Conservation (phyloP, 2,888 invertebrate genomes). For the Drosophila paranaensis region DNA sequence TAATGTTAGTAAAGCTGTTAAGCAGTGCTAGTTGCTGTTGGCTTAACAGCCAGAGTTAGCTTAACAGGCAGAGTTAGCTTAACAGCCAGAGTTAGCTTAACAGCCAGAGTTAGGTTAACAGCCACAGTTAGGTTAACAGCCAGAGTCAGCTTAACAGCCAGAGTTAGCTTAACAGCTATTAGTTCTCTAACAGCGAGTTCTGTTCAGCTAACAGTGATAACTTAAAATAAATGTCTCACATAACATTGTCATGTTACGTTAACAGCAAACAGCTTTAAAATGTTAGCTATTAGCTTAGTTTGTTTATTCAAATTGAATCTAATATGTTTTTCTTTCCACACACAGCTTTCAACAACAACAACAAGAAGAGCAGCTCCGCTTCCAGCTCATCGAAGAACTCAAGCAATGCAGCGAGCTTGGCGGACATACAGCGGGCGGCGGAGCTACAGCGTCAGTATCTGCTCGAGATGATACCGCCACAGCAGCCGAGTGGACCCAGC, state of each 20-base stretch:
- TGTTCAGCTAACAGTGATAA: not conserved
- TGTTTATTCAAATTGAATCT: not conserved
- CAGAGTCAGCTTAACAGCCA: not conserved
- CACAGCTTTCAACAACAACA: slow-evolving; percentile 77
- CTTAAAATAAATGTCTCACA: too few relatives aligned
- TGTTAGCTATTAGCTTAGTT: not conserved
- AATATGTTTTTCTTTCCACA: not conserved
- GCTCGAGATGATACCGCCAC: slow-evolving; percentile 96
- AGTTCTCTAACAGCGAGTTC: not conserved
- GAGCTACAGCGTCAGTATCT: slow-evolving; percentile 97
- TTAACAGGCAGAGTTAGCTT: not conserved
- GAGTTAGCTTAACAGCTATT: not conserved
- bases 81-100: not conserved
- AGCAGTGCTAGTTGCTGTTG: not conserved
- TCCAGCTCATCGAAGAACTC: slow-evolving; percentile 80
- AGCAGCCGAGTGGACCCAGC: slow-evolving; percentile 83
- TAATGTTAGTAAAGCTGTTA: not conserved
- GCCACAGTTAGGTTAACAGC: not conserved
- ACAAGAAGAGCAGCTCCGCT: slow-evolving; percentile 81
- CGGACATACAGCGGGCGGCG: slow-evolving; percentile 93
- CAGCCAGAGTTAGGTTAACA: not conserved
- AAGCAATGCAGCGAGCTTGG: slow-evolving; percentile 85
- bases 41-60: not conserved
- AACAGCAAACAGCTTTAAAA: not conserved
- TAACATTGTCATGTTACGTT: not conserved